Conservation (phyloP, 1,140 invertebrate genomes). For the Uloborus diversus region DNA sequence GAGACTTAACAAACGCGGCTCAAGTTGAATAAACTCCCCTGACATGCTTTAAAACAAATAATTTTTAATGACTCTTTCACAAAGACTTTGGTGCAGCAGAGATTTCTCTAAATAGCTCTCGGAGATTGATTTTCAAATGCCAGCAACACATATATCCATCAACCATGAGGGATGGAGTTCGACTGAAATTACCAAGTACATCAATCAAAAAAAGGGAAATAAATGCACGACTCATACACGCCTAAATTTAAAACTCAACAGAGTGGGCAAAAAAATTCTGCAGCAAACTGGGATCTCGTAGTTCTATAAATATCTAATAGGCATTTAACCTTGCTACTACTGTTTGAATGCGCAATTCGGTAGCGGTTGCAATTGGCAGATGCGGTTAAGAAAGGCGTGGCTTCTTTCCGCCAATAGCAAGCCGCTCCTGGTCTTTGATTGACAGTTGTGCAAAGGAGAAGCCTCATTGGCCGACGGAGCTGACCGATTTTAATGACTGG, state of each 20-base stretch:
- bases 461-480: slow-evolving; percentile 18
- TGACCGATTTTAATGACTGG: slow-evolving; percentile 30
- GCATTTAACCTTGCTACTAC: slow-evolving; percentile 52
- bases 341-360: slow-evolving; percentile 46
- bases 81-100: no score
- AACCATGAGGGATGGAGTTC: neutral
- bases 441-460: slow-evolving; percentile 11
- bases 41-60: no score
- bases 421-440: neutral
- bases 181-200: slow-evolving; percentile 38
- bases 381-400: slow-evolving; percentile 19
- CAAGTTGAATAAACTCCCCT: no score
- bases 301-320: slow-evolving; percentile 45
- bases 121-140: no score
- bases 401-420: slow-evolving; percentile 1
- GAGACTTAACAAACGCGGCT: no score
- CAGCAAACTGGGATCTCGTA: neutral
- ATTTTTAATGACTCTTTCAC: no score
- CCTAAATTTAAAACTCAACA: slow-evolving; percentile 14
- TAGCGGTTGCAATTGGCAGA: slow-evolving; percentile 54
- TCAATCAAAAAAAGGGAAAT: neutral
- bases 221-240: neutral
- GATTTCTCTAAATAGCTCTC: no score
- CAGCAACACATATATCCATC: no score
- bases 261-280: neutral